phyloP scores from a whole-genome alignment of 2,113 vertebrate species.

The Chinchilla lanigera region DNA sequence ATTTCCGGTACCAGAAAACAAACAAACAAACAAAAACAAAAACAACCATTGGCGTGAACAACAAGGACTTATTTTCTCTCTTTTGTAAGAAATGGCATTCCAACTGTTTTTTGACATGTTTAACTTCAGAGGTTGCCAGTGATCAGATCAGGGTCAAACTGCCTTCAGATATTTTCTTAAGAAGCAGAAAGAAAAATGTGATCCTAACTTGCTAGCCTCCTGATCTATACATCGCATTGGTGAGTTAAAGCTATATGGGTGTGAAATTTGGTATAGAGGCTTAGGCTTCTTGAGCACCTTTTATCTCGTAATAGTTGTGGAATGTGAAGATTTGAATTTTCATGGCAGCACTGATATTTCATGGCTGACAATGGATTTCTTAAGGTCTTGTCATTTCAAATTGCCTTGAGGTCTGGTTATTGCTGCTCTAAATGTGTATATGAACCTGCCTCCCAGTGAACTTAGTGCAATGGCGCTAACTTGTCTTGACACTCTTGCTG shows the following conservation, averaged over 20 bases:
- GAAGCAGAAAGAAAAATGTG: constrained; percentile 70
- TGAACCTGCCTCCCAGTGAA: constrained; percentile 54
- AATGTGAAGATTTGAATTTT: constrained; percentile 74
- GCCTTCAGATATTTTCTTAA: constrained; percentile 68
- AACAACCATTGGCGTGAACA: constrained; percentile 67
- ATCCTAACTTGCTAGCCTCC: constrained; percentile 64
- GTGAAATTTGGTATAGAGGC: constrained; percentile 72
- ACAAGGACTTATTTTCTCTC: constrained; percentile 67
- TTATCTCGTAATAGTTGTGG: constrained; percentile 70
- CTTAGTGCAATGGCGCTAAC: constrained; percentile 58
- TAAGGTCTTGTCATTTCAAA: constrained; percentile 56
- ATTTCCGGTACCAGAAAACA: too few species aligned
- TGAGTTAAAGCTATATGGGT: constrained; percentile 70
- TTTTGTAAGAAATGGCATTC: constrained; percentile 66
- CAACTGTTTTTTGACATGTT: constrained; percentile 72
- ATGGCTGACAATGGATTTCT: constrained; percentile 63
- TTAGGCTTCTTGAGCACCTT: constrained; percentile 64
- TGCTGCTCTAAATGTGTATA: constrained; percentile 58
- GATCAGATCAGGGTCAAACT: constrained; percentile 67
- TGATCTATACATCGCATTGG: constrained; percentile 43
- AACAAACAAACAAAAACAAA: too few species aligned
- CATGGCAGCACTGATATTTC: constrained; percentile 65
- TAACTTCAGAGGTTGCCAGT: constrained; percentile 71
- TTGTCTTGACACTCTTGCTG: constrained; percentile 65
- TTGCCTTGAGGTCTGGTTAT: constrained; percentile 51